These are phyloP conservation scores for Trachythela sp. DNA, from an alignment of 64 coral and sea anemone species.

Conservation along the genomic window DNA sequence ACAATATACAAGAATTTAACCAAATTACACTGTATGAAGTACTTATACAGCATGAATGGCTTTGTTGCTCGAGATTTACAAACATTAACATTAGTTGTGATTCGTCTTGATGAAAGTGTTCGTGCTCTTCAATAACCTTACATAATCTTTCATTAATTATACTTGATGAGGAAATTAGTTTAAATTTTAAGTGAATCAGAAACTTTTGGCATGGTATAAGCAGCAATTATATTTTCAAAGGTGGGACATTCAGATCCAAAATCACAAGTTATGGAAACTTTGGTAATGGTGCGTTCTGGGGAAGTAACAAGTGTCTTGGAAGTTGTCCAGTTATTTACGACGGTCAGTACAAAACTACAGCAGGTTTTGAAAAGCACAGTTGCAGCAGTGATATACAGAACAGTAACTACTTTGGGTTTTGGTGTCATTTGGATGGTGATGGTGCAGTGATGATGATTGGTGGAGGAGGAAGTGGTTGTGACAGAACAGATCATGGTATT, in stretches of 20 bases:
- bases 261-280: background rate
- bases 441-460: conserved; percentile 3
- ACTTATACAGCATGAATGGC: too few relatives aligned
- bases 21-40: too few relatives aligned
- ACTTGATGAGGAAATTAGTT: too few relatives aligned
- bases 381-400: background rate
- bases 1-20: too few relatives aligned
- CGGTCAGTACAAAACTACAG: background rate
- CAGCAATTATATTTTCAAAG: too few relatives aligned
- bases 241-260: background rate
- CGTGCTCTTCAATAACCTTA: too few relatives aligned
- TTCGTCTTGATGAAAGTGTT: too few relatives aligned
- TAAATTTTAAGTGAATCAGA: too few relatives aligned
- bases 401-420: background rate
- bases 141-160: too few relatives aligned
- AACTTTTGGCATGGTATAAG: too few relatives aligned
- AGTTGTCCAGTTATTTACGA: background rate
- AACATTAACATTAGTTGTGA: too few relatives aligned
- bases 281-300: background rate
- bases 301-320: background rate
- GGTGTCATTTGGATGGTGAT: background rate
- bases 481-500: background rate
- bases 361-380: background rate
- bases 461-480: background rate
- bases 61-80: too few relatives aligned